Evolutionary conservation across 2,888 invertebrate genomes (phyloP), one percentile per base, ranked within the genome.

Genomic region (Smittia aterrima): DNA sequence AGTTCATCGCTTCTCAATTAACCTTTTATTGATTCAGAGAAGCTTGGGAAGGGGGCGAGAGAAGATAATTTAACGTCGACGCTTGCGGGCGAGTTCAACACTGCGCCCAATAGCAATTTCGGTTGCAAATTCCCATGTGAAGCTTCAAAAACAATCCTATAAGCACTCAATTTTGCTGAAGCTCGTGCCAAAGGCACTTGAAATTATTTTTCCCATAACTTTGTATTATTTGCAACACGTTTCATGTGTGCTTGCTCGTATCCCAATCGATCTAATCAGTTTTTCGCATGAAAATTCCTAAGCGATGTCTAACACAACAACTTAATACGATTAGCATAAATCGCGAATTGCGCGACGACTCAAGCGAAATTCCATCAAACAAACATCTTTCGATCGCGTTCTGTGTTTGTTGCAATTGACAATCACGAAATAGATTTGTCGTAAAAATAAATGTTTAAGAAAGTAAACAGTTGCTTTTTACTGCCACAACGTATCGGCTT

Each of bases 261-360:
- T 58, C 13, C 9, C 4, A 58, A 18, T 58, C 7, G 18, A 58
- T 18, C 58, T 58, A 22, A 58, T 58, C 58, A 58, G 58, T 22
- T 58, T 47, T 58, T 58, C 58, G 22, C 22, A 58, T 58, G 20
- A 58, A 47, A 58, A 58, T 58, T 58, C 58, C 58, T 13, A 58
- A 3, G n/a, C 7, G n/a, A 58, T 22, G 58, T 58, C 32, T 32
- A 32, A 32, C 32, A 32, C 32, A 22, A 58, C 58, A 18, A 58
- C 58, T 58, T 58, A 58, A 58, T 58, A 18, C 22, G 58, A 58
- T 58, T 58, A 58, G 58, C 58, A 58, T 58, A 58, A 58, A 58
- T 58, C 16, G 11, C 2, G 4, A 9, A 32, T 32, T 32, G n/a
- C 16, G 47, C 16, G 11, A n/a, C 47, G n/a, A 47, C 2, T 47